Conservation (phyloP, 2,888 invertebrate genomes). For the Amblyjoppa proteus region DNA sequence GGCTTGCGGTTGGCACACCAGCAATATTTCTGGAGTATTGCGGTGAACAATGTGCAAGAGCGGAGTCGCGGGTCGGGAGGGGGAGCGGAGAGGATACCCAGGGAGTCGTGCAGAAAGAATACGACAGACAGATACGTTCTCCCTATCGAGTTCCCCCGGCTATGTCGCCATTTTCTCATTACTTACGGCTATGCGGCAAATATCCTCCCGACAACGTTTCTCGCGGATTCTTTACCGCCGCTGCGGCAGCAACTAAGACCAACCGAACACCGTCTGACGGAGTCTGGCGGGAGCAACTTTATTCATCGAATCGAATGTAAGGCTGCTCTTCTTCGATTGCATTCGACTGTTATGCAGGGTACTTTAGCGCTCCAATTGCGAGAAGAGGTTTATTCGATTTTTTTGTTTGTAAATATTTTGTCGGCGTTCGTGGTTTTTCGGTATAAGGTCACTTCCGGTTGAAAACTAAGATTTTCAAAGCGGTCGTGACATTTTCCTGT, state of each 20-base stretch:
- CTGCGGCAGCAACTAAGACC: neutral
- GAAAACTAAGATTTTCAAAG: no score
- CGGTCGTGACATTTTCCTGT: no score
- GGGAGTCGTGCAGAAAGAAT: constrained; percentile 23
- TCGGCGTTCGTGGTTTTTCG: no score
- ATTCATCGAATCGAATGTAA: neutral
- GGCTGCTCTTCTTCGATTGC: no score
- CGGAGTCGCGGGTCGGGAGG: neutral
- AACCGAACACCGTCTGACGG: neutral
- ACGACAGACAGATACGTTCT: constrained; percentile 44
- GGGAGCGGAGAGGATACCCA: neutral
- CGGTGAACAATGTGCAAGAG: constrained; percentile 2
- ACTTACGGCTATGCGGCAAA: constrained; percentile 27
- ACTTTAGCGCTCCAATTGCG: no score
- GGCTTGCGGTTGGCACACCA: constrained; percentile 1
- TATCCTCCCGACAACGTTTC: constrained; percentile 34
- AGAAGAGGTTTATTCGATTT: no score
- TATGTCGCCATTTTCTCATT: constrained; percentile 44
- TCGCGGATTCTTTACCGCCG: constrained; percentile 32
- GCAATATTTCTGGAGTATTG: constrained; percentile 19
- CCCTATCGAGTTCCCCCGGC: constrained; percentile 19
- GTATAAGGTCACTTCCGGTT: no score
- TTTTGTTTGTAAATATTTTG: no score
- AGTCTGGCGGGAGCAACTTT: neutral
- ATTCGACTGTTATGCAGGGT: no score